Conservation (phyloP, 1,140 invertebrate species). For the Pachypsylla venusta region DNA sequence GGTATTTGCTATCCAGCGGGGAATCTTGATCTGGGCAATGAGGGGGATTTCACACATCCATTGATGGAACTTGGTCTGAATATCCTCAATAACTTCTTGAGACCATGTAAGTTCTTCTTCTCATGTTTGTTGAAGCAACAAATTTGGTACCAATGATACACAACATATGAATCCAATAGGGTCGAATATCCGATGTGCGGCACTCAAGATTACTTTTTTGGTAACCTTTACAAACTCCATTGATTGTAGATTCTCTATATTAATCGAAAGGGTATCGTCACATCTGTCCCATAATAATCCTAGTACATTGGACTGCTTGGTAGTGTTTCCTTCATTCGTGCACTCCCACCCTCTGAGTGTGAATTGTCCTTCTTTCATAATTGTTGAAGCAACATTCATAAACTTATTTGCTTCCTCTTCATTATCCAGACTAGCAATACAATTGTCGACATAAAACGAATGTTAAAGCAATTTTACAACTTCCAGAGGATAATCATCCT, state of each 20-base stretch:
- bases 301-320: neutral
- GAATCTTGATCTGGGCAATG: neutral
- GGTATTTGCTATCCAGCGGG: neutral
- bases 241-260: neutral
- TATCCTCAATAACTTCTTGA: conserved; percentile 1
- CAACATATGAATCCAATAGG: conserved; percentile 9
- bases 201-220: conserved; percentile 10
- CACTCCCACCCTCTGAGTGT: conserved; percentile 3
- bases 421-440: conserved; percentile 6
- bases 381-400: neutral
- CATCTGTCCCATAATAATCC: conserved; percentile 7
- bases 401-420: neutral
- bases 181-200: conserved; percentile 12
- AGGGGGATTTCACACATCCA: neutral
- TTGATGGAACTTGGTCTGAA: neutral
- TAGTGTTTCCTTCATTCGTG: neutral
- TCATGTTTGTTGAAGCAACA: conserved; percentile 11
- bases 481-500: neutral
- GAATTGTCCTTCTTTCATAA: conserved; percentile 7
- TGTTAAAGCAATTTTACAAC: neutral
- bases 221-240: neutral
- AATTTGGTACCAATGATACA: neutral
- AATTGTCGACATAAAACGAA: conserved; percentile 12
- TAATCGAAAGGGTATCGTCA: neutral
- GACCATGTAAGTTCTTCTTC: neutral